phyloP scores from a whole-genome alignment of 1,140 invertebrate species.

The Drosophila ironensis region DNA sequence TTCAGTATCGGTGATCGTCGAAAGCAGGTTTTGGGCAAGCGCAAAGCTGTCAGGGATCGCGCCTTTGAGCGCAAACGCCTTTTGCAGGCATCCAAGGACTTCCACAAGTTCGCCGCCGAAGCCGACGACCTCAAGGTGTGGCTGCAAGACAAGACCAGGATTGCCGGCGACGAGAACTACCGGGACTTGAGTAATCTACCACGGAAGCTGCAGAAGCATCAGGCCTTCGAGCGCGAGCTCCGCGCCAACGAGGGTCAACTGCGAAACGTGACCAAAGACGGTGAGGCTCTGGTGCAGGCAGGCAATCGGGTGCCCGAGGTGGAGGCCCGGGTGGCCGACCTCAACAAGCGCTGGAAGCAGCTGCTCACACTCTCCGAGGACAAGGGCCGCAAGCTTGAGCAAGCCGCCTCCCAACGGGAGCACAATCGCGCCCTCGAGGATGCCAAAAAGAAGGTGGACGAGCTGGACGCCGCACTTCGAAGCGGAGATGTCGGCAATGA shows the following conservation, averaged over 20 bases:
- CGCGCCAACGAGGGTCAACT: conserved; percentile 95
- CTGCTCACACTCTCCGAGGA: conserved; percentile 88
- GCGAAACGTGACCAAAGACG: conserved; percentile 90
- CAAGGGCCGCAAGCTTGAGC: conserved; percentile 89
- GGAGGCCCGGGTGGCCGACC: conserved; percentile 84
- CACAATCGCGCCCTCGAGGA: conserved; percentile 87
- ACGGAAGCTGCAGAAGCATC: conserved; percentile 97
- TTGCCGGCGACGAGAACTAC: conserved; percentile 96
- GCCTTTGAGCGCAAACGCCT: conserved; percentile 88
- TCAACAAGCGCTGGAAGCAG: conserved; percentile 89
- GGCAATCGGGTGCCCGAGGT: conserved; percentile 88
- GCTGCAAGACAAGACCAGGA: conserved; percentile 95
- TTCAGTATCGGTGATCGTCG: conserved; percentile 88
- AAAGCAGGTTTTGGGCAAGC: conserved; percentile 88
- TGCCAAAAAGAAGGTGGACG: conserved; percentile 91
- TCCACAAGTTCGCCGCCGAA: conserved; percentile 93
- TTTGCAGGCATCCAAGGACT: conserved; percentile 90
- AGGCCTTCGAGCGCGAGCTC: conserved; percentile 97
- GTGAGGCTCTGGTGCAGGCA: conserved; percentile 87
- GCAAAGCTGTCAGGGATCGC: conserved; percentile 88
- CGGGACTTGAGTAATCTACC: conserved; percentile 95
- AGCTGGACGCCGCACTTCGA: conserved; percentile 88
- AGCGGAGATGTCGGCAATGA: conserved; percentile 92
- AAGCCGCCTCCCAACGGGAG: conserved; percentile 80
- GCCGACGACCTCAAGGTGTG: conserved; percentile 93